A percentile compares a stretch with the other conserved stretches of the same genome.
Conservation (phyloP, 2,888 invertebrate species). For the Callimorpha dominula region DNA sequence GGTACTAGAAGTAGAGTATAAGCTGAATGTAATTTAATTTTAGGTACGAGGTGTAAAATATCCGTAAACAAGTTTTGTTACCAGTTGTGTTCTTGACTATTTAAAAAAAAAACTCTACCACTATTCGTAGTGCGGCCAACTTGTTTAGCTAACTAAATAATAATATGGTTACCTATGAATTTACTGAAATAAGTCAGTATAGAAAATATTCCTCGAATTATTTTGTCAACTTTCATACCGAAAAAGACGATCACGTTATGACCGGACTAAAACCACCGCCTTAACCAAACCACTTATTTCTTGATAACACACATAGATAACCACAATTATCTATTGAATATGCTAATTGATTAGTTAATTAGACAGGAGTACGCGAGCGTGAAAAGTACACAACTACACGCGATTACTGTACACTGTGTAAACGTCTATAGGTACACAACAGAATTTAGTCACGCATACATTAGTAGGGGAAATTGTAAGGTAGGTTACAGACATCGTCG, state of each 20-base stretch:
- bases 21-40: no score
- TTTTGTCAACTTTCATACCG: not conserved
- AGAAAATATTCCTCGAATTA: no score
- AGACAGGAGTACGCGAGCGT: constrained; percentile 40
- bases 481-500: constrained; percentile 2
- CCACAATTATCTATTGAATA: constrained; percentile 56
- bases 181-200: no score
- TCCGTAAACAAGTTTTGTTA: no score
- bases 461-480: constrained; percentile 12
- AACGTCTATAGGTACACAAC: not conserved
- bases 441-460: constrained; percentile 11
- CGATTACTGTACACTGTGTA: constrained; percentile 9
- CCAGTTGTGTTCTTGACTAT: no score
- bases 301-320: constrained; percentile 47
- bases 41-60: no score
- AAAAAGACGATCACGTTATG: not conserved
- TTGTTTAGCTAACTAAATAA: no score
- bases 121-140: no score
- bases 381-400: constrained; percentile 26
- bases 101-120: no score
- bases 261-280: not conserved
- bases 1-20: no score
- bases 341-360: constrained; percentile 62
- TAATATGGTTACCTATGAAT: no score
- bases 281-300: constrained; percentile 7